Conservation (phyloP, 2,888 invertebrate species). For the Philaethria dido region DNA sequence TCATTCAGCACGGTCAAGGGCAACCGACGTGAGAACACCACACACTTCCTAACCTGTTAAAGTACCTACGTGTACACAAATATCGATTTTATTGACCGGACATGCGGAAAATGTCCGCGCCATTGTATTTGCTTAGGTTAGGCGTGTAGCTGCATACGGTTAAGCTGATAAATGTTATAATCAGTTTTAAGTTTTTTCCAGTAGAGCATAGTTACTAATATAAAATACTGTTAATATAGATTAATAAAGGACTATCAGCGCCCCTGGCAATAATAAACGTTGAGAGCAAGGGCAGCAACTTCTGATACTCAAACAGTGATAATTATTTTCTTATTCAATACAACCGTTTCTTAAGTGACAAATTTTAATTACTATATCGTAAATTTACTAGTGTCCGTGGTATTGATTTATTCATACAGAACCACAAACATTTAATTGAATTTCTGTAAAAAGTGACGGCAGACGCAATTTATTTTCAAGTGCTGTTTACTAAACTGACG, state of each 20-base stretch:
- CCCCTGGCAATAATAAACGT: background rate
- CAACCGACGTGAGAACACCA: conserved; percentile 38
- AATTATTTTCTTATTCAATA: background rate
- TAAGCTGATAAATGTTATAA: background rate
- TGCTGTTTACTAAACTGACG: background rate
- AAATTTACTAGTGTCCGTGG: background rate
- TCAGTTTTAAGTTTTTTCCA: background rate
- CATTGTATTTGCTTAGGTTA: conserved; percentile 22
- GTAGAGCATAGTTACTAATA: no score
- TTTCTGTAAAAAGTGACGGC: background rate
- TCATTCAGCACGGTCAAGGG: conserved; percentile 48
- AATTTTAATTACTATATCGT: background rate
- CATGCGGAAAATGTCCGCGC: conserved; percentile 17
- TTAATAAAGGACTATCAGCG: background rate
- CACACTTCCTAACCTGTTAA: conserved; percentile 33
- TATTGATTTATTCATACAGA: background rate
- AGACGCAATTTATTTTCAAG: background rate
- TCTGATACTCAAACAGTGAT: background rate
- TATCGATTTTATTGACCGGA: conserved; percentile 36
- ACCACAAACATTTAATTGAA: background rate
- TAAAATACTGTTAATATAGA: no score
- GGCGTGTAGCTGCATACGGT: background rate
- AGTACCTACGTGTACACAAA: conserved; percentile 21
- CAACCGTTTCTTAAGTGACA: background rate
- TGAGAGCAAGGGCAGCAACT: background rate